Percentiles rank a stretch among this genome's conserved stretches.
These are phyloP conservation scores for Lacerta bilineata DNA, from an alignment of 2,797 vertebrate species.

Conservation along the genomic window DNA sequence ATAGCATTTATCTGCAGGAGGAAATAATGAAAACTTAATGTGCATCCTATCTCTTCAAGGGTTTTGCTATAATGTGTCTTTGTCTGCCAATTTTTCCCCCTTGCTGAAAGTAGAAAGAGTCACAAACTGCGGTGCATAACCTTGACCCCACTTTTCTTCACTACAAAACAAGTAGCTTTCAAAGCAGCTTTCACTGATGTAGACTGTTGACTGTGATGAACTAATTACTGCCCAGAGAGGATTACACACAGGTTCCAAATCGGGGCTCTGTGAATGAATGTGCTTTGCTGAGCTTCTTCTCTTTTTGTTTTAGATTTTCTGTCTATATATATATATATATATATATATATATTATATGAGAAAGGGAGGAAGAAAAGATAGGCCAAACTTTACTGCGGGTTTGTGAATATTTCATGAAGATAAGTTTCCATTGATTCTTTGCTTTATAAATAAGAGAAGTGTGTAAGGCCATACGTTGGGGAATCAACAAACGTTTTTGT, in stretches of 20 bases:
- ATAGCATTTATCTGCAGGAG: constrained; percentile 46
- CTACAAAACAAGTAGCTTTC: constrained; percentile 38
- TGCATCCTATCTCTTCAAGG: not conserved
- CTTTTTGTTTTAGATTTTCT: constrained; percentile 26
- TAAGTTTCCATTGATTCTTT: constrained; percentile 19
- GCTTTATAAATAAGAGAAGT: constrained; percentile 32
- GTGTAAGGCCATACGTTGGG: constrained; percentile 20
- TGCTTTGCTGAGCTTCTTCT: constrained; percentile 39
- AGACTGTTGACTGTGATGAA: not conserved
- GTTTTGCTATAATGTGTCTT: constrained; percentile 8
- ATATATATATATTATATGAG: not conserved
- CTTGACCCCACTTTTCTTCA: not conserved
- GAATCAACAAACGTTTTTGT: constrained; percentile 22
- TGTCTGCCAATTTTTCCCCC: constrained; percentile 4
- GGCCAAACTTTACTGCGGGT: not conserved
- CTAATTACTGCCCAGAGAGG: not conserved
- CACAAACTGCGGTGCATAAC: constrained; percentile 1
- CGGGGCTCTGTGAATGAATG: constrained; percentile 1
- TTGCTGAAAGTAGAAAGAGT: constrained; percentile 22
- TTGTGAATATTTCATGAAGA: constrained; percentile 47
- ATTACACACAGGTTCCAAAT: constrained; percentile 25
- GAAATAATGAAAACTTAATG: constrained; percentile 35
- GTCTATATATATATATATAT: no score
- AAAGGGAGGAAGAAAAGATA: constrained; percentile 43
- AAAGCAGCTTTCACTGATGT: not conserved